phyloP scores from a whole-genome alignment of 2,888 invertebrate species.

The Nephrotoma guestfalica region DNA sequence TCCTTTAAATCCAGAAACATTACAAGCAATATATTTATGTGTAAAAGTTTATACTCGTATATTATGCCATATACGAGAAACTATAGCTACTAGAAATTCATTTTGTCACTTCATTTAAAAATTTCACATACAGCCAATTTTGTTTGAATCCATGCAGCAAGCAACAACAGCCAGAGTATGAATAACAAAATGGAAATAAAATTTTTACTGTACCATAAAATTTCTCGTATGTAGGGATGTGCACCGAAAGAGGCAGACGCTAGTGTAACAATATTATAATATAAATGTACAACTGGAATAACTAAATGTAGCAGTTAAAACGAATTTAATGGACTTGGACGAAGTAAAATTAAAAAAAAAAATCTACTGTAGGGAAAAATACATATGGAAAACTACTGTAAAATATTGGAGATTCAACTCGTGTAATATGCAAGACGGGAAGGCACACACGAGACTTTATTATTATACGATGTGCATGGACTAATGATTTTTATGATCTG shows the following conservation, averaged over 20 bases:
- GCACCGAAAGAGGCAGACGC: neutral
- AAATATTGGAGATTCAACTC: neutral
- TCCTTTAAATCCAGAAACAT: neutral
- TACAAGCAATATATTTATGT: too few relatives aligned
- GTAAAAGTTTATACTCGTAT: too few relatives aligned
- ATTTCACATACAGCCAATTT: neutral
- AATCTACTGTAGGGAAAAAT: neutral
- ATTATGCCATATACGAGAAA: too few relatives aligned
- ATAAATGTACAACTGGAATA: neutral
- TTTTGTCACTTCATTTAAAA: neutral
- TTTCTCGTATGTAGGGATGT: neutral
- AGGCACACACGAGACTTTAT: neutral
- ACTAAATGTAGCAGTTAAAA: neutral
- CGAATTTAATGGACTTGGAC: neutral
- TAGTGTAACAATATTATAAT: neutral
- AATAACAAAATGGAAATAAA: neutral
- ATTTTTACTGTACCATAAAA: neutral
- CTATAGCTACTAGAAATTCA: neutral
- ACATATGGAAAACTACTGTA: neutral
- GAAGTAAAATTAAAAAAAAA: neutral
- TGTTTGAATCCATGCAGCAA: neutral
- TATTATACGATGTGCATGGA: neutral
- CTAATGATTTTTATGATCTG: neutral
- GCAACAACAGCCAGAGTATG: neutral
- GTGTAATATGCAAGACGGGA: neutral